Evolutionary conservation across 1,140 invertebrate genomes (phyloP), one percentile per base, ranked within the genome.

Genomic region (Gonatopus flavifemur): DNA sequence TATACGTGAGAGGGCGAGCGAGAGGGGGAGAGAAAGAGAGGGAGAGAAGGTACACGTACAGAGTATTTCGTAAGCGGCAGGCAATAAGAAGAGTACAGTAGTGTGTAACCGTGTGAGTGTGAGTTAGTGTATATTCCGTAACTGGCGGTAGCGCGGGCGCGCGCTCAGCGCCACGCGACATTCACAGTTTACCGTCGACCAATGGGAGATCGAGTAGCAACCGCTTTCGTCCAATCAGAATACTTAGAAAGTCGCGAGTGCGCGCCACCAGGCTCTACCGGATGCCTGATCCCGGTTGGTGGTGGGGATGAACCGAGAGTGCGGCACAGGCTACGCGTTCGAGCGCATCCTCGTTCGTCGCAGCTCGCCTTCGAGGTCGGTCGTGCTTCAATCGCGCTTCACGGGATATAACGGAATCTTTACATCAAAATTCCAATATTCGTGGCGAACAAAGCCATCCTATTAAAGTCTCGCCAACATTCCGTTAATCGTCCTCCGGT

Each of bases 281-380:
- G 57, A 61, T 59, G 59, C 46, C 54, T 54, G 58, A 54, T 59
- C 57, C 54, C 24, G 35, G 2, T 8, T 21, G n/a, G 30, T 57
- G 49, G 64, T 57, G 67, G 69, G 72, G 69, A 56, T 36, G 35
- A 18, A 55, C 50, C 44, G 59, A 69, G 64, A 72, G 64, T 69
- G 69, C 73, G 66, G 65, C 66, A 67, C 53, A 33, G 56, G 60
- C 64, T 69, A 62, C 59, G 59, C 64, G 58, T 50, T 41, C 49
- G 54, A 61, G 56, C 60, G 62, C 62, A 68, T 67, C 57, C 70
- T 70, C 73, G 71, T 76, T 76, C 62, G 69, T 63, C 68, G 69
- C 64, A 60, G 69, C 46, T 54, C 70, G 62, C 42, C 59, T 37
- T 57, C 51, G 55, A 32, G 62, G 60, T 70, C 67, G 62, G 70